Percentiles rank a stretch among this genome's conserved stretches.
Conservation (phyloP, 2,888 invertebrate genomes). For the Drosophila imparisetae region DNA sequence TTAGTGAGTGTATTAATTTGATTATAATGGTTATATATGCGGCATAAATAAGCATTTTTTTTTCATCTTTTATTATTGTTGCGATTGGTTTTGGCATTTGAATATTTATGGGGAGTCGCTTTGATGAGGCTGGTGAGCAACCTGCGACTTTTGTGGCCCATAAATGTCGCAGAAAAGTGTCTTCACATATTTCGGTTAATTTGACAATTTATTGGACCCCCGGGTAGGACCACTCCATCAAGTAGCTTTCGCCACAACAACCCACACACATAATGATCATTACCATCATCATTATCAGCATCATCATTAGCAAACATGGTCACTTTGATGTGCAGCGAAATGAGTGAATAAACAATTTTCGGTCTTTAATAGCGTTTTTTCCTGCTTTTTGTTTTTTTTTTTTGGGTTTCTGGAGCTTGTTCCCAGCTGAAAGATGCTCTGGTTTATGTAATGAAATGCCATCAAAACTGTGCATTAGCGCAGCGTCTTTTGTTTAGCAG, state of each 20-base stretch:
- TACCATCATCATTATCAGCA: conserved; percentile 15
- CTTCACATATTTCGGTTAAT: conserved; percentile 42
- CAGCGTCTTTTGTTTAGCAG: conserved; percentile 38
- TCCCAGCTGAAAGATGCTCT: conserved; percentile 23
- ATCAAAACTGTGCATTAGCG: conserved; percentile 39
- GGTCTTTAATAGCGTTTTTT: conserved; percentile 16
- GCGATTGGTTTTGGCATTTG: conserved; percentile 43
- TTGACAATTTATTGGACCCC: conserved; percentile 54
- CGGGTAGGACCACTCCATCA: conserved; percentile 12
- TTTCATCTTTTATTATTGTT: conserved; percentile 19
- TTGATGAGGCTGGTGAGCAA: conserved; percentile 21
- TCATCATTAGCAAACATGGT: conserved; percentile 4
- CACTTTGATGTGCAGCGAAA: conserved; percentile 55
- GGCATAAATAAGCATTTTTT: conserved; percentile 64
- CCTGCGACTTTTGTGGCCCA: conserved; percentile 44
- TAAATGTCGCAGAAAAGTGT: conserved; percentile 67
- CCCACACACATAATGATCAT: conserved; percentile 47
- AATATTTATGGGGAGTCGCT: conserved; percentile 56
- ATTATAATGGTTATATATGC: conserved; percentile 76
- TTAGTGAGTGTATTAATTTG: conserved; percentile 78
- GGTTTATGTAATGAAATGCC: conserved; percentile 61
- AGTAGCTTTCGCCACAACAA: conserved; percentile 35
- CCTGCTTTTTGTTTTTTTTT: background rate
- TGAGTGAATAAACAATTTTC: conserved; percentile 43
- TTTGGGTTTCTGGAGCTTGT: conserved; percentile 19